Conservation (phyloP, 1,140 invertebrate species). For the Berghia stephanieae region DNA sequence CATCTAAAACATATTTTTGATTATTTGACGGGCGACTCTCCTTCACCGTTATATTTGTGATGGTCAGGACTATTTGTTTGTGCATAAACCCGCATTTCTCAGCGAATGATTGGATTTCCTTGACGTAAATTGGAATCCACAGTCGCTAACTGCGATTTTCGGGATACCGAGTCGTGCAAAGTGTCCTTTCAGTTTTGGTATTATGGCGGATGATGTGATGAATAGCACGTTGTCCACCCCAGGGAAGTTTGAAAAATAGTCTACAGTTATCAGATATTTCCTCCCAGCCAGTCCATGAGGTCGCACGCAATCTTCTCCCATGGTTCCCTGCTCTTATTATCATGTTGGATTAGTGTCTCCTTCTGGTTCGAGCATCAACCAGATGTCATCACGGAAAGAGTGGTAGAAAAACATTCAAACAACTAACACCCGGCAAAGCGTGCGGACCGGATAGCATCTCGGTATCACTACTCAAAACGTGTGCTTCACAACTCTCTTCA, state of each 20-base stretch:
- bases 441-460: no score
- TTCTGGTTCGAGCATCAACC: no score
- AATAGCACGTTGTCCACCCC: conserved; percentile 36
- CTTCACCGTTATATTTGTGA: conserved; percentile 42
- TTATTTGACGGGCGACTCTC: conserved; percentile 40
- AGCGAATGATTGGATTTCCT: conserved; percentile 37
- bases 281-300: conserved; percentile 37
- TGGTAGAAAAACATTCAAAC: no score
- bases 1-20: no score
- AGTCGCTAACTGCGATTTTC: conserved; percentile 32
- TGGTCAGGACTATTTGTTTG: no score
- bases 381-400: no score
- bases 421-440: no score
- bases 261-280: conserved; percentile 39
- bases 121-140: conserved; percentile 41
- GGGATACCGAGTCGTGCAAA: conserved; percentile 43
- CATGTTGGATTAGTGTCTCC: no score
- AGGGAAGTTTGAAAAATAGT: conserved; percentile 42
- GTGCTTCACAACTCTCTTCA: no score
- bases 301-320: conserved; percentile 31
- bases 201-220: conserved; percentile 31
- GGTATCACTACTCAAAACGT: no score
- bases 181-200: conserved; percentile 24
- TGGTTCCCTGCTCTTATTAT: no score
- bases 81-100: conserved; percentile 43